These are phyloP conservation scores for Hylyphantes graminicola DNA, from an alignment of 1,140 invertebrate genomes.

Conservation along the genomic window DNA sequence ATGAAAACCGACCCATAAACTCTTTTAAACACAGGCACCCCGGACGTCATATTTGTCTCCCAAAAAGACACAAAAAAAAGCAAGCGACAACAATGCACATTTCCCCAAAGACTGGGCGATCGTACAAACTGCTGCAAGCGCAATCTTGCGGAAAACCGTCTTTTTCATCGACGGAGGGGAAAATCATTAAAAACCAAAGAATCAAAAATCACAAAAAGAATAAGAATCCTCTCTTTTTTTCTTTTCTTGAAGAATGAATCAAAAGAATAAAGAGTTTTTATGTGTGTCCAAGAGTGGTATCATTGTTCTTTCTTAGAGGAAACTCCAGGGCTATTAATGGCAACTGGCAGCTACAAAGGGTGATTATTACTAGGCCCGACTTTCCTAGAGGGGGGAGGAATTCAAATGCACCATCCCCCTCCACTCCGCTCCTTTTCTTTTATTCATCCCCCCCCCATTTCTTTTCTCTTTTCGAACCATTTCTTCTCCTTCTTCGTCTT, in stretches of 20 bases:
- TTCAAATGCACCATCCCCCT: slow-evolving; percentile 26
- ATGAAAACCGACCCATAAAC: no score
- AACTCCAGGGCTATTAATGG: slow-evolving; percentile 53
- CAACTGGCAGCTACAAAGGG: slow-evolving; percentile 52
- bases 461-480: slow-evolving; percentile 41
- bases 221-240: no score
- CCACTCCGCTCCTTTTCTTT: background rate
- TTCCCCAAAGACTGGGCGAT: no score
- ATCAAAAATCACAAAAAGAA: background rate
- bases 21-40: no score
- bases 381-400: slow-evolving; percentile 11
- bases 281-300: slow-evolving; percentile 41
- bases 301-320: slow-evolving; percentile 38
- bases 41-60: no score
- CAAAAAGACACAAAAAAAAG: no score
- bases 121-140: no score
- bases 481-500: slow-evolving; percentile 16
- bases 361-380: slow-evolving; percentile 52
- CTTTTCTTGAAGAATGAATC: background rate
- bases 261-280: slow-evolving; percentile 27
- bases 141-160: slow-evolving; percentile 5
- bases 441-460: background rate
- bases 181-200: slow-evolving; percentile 57
- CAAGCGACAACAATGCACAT: no score
- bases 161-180: slow-evolving; percentile 48